Percentiles rank a stretch among this genome's conserved stretches.
Evolutionary conservation across 2,888 invertebrate species (phyloP).

Genomic region (Caenorhabditis sp.): DNA sequence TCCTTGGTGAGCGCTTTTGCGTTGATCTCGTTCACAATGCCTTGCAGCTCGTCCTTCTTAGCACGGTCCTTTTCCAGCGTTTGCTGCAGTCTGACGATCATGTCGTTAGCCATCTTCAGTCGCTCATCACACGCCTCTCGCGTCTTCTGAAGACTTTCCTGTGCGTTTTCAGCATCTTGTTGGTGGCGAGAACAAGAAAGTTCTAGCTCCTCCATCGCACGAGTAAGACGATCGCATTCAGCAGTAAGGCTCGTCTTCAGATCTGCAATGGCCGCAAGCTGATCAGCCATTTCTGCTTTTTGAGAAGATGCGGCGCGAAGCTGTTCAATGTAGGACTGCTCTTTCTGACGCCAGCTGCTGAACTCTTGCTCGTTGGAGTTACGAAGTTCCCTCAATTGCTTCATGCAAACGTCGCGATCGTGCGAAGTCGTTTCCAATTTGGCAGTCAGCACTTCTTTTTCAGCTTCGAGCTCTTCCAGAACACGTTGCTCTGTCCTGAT

Average conservation of each 20-base stretch:
- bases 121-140: slow-evolving; percentile 21
- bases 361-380: slow-evolving; percentile 40
- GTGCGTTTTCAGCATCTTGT: slow-evolving; percentile 22
- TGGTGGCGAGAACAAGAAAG: not conserved
- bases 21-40: slow-evolving; percentile 21
- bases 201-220: not conserved
- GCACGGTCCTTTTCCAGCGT: slow-evolving; percentile 18
- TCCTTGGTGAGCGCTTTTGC: slow-evolving; percentile 12
- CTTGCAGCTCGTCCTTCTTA: slow-evolving; percentile 2
- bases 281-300: not conserved
- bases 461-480: slow-evolving; percentile 39
- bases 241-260: slow-evolving; percentile 12
- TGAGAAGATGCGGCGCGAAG: not conserved
- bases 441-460: slow-evolving; percentile 5
- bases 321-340: slow-evolving; percentile 5
- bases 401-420: slow-evolving; percentile 24
- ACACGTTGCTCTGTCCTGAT: slow-evolving; percentile 10
- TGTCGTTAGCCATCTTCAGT: slow-evolving; percentile 18
- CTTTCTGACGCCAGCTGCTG: slow-evolving; percentile 13
- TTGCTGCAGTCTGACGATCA: slow-evolving; percentile 14
- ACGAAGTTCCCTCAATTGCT: slow-evolving; percentile 28
- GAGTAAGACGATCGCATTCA: slow-evolving; percentile 18
- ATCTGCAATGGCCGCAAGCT: not conserved
- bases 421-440: slow-evolving; percentile 4
- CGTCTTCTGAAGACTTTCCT: not conserved